Evolutionary conservation across 2,888 invertebrate genomes (phyloP), one percentile per base, ranked within the genome.

Genomic region (Diachrysia chrysitis): DNA sequence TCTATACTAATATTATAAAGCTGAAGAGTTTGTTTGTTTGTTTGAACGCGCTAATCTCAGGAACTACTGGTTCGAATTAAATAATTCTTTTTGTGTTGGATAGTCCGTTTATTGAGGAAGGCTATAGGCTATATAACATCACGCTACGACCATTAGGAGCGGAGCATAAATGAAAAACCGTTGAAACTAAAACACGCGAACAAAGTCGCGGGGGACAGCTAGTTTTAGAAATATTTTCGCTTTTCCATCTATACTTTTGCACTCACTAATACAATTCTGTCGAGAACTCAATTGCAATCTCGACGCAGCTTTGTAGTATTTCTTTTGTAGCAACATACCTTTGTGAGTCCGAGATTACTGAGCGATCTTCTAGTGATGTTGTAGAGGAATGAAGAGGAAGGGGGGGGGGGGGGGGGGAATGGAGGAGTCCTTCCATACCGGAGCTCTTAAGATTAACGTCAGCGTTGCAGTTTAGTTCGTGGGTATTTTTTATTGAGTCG

Each of bases 251-350:
- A n/a, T 42, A 42, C 6, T n/a, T 6, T 6, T 42, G 17, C 6
- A 7, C 48, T 19, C 21, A 4, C 19, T 51, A 51, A 51, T 21
- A 21, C 21, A 21, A 51, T 51, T 19, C 32, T 19, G 48, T 42
- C 42, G 42, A 51, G 48, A 19, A 51, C 19, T 12, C 19, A 51
- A 51, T 51, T 51, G 48, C 48, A 21, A 10, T 51, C 48, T 51
- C 10, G 21, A 19, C 19, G 19, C 21, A 51, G 21, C 48, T 51
- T 51, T 51, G 48, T 19, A 17, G 10, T 21, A 51, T 19, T 51
- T 19, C 48, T 51, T 51, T 51, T 10, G 48, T 12, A 51, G 21
- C 12, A 21, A 51, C 12, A 21, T 51, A 21, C 19, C 19, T 51
- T 51, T 51, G 48, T 51, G 1, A 19, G 19, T 48, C 19, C 2